Percentiles rank a stretch among this genome's conserved stretches.
These are phyloP conservation scores for Idaea dimidiata DNA, from an alignment of 2,888 invertebrate genomes.

Conservation along the genomic window DNA sequence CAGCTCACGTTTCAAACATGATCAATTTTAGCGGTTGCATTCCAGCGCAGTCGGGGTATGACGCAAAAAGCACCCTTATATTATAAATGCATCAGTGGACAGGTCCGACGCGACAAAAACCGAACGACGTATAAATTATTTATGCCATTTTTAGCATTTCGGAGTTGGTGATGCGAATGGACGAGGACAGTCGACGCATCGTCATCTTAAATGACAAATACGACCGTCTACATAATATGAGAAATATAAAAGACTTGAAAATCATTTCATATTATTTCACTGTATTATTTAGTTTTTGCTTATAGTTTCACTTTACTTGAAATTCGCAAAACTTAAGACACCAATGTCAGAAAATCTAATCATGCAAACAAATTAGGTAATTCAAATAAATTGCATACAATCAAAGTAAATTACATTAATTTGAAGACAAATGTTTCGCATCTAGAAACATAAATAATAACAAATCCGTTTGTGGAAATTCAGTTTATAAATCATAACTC, in stretches of 20 bases:
- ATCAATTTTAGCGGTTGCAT: conserved; percentile 81
- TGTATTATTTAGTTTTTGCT: not conserved
- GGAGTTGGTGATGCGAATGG: conserved; percentile 60
- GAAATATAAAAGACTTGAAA: not conserved
- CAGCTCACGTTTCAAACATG: conserved; percentile 77
- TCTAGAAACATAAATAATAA: conserved; percentile 22
- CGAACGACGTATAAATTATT: conserved; percentile 77
- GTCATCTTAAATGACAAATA: conserved; percentile 36
- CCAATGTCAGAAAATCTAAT: no score
- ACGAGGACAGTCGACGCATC: conserved; percentile 39
- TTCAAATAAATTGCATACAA: not conserved
- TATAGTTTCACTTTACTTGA: no score
- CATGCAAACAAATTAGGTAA: no score
- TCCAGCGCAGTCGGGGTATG: conserved; percentile 67
- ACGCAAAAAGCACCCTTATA: conserved; percentile 80
- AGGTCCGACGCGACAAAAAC: conserved; percentile 77
- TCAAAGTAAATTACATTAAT: not conserved
- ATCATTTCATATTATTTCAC: not conserved
- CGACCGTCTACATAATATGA: not conserved
- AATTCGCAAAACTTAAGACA: no score
- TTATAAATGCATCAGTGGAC: conserved; percentile 81
- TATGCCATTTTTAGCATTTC: conserved; percentile 81
- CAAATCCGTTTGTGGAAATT: conserved; percentile 30
- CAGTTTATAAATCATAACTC: conserved; percentile 41
- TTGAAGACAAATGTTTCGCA: conserved; percentile 14